Evolutionary conservation across 1,140 invertebrate genomes (phyloP), one percentile per base, ranked within the genome.

Genomic region (Pollicipes pollicipes): DNA sequence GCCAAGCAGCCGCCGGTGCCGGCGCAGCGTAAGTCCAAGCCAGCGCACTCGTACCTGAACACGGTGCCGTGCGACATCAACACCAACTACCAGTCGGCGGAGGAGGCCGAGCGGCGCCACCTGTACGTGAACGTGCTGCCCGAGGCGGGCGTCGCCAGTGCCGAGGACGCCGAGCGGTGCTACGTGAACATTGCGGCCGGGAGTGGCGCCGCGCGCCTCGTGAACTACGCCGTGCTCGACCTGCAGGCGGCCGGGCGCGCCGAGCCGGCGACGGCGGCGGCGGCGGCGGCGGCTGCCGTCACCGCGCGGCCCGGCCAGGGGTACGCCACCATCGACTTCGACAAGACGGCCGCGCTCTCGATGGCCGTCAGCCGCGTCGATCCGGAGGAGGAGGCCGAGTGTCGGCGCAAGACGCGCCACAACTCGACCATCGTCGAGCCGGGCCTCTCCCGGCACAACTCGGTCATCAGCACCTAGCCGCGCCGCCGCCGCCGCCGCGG

Each of bases 251-350:
- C 72, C 68, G 75, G 76, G 45, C 73, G 74, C 68, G 76, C 76
- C 69, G 74, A 71, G 31, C 70, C 79, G 72, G 72, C 80, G 76
- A 74, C 73, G 31, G 75, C 77, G 76, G 68, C 77, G 79, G 73
- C 78, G 77, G 76, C 78, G 79, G 70, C 77, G 77, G 71, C 74
- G 28, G 73, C 72, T 30, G 72, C 75, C 21, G 74, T 75, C 0
- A 30, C 72, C 74, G 30, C 69, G 68, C 16, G 69, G 75, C 26
- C 74, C 74, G 35, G 77, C 82, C 24, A 81, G 76, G 89, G 90
- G 68, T 97, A 96, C 77, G 92, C 91, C 17, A 92, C 88, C 0
- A 97, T 97, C 71, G 94, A 97, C 80, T 95, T 96, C 79, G 88
- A 94, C 76, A 91, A 90, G 79, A 96, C 93, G 0, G 88, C 87